Conservation (phyloP, 2,113 vertebrate species). For the Sinocyclocheilus maitianheensis region DNA sequence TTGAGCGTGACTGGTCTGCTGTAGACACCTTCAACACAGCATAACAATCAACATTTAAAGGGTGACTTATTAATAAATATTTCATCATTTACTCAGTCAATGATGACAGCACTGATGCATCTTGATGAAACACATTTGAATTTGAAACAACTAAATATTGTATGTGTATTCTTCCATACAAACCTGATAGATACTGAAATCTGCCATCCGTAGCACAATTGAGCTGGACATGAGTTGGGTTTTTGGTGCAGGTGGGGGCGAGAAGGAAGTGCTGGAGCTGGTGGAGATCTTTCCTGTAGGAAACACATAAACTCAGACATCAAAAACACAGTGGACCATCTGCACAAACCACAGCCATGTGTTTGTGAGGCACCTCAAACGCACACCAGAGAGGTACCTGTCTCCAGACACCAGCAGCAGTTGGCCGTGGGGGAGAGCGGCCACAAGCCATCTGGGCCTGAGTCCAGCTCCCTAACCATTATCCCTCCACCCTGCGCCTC, state of each 20-base stretch:
- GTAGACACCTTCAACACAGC: constrained; percentile 85
- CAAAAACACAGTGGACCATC: not conserved
- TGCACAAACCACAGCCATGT: constrained; percentile 46
- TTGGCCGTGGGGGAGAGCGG: constrained; percentile 66
- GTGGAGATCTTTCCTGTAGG: constrained; percentile 76
- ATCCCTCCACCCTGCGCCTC: constrained; percentile 70
- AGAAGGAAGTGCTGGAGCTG: constrained; percentile 75
- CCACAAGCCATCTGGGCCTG: constrained; percentile 70
- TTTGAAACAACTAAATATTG: not conserved
- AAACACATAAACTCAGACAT: constrained; percentile 7
- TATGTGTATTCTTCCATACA: constrained; percentile 25
- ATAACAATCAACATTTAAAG: not conserved
- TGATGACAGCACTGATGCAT: not conserved
- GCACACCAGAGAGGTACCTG: constrained; percentile 76
- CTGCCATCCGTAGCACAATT: constrained; percentile 92
- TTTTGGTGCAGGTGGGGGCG: constrained; percentile 79
- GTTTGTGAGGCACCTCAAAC: constrained; percentile 63
- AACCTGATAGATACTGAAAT: constrained; percentile 98
- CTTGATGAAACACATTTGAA: not conserved
- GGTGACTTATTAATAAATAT: not conserved
- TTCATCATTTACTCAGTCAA: not conserved
- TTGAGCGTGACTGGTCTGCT: constrained; percentile 91
- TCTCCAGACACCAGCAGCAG: constrained; percentile 80
- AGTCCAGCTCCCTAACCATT: constrained; percentile 75
- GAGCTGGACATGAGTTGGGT: constrained; percentile 95